Base-by-base conservation (phyloP, 2,888 invertebrate species). In the Lysandra bellargus region DNA sequence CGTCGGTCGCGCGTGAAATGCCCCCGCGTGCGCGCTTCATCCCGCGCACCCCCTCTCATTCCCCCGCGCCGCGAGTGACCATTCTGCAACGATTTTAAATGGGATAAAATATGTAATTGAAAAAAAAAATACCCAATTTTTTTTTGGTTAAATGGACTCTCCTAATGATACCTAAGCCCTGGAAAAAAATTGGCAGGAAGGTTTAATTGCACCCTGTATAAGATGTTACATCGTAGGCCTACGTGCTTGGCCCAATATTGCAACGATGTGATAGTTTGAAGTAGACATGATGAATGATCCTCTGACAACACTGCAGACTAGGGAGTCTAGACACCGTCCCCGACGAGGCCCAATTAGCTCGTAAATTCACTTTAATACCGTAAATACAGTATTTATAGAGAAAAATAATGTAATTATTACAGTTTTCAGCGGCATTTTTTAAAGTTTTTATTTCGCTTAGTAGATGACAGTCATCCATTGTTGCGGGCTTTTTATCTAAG, bases 401-500 rank as follows among this genome's bases (percentile, higher is more conserved):
- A 75, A 75, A 49, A 49, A 75, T 75, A 14, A 30, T 9, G 49
- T 53, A 4, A 33, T 76, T 33, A 33, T 76, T 76, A 57, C 30
- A 53, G 53, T 57, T 57, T 57, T 76, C 33, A 30, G 23, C 53
- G 33, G 17, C 33, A 76, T 76, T 76, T 75, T 76, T 76, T 57
- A 17, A 76, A 76, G 76, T 76, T 76, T 53, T 30, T 76, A 53
- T 53, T 76, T 76, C 33, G 33, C 53, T 49, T 57, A 57, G 33
- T 33, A 57, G 76, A 76, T 76, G 76, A 76, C 76, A 57, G 76
- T 57, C 81, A 75, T 79, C 79, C 80, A 80, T 81, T 81, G 80
- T 80, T 73, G 79, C 78, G 77, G 79, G 78, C 53, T 80, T 76
- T 76, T 76, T 57, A 57, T 57, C 53, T 76, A 74, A 33, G 76